A percentile compares a stretch with the other conserved stretches of the same genome.
phyloP scores from a whole-genome alignment of 2,113 vertebrate genomes.

The Phyllostomus hastatus region DNA sequence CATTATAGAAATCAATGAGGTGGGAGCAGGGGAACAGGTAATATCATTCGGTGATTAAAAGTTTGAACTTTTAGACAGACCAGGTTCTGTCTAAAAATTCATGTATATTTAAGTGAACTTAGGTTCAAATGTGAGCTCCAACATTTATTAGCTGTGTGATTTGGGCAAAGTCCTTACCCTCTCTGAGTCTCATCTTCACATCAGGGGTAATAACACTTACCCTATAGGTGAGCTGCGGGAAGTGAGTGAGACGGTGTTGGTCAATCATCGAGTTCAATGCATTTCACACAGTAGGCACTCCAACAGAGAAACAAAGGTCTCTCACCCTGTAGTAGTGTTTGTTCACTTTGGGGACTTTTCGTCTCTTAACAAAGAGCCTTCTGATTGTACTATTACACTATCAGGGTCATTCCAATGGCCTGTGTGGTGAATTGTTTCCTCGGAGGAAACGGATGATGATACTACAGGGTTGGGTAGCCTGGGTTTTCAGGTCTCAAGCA shows the following conservation, averaged over 20 bases:
- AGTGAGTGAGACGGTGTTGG: background rate
- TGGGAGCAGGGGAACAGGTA: background rate
- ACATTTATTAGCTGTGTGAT: background rate
- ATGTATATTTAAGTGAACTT: background rate
- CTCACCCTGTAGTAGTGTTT: background rate
- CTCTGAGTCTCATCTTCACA: background rate
- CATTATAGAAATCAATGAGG: background rate
- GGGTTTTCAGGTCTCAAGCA: background rate
- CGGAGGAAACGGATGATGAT: background rate
- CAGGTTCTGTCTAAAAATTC: background rate
- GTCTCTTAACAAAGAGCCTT: background rate
- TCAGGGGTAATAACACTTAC: background rate
- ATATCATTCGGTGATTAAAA: background rate
- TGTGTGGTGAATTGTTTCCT: background rate
- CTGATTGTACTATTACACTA: background rate
- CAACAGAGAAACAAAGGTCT: background rate
- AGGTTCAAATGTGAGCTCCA: background rate
- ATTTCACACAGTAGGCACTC: background rate
- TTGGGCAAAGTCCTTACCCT: background rate
- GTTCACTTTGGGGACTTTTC: background rate
- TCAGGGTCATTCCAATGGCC: background rate
- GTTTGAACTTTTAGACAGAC: background rate
- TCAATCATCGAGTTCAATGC: fast-evolving
- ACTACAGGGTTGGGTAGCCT: background rate
- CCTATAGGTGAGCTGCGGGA: background rate